A percentile compares a stretch with the other conserved stretches of the same genome.
These are phyloP conservation scores for Phalanger gymnotis DNA, from an alignment of 2,797 vertebrate species.

Conservation along the genomic window DNA sequence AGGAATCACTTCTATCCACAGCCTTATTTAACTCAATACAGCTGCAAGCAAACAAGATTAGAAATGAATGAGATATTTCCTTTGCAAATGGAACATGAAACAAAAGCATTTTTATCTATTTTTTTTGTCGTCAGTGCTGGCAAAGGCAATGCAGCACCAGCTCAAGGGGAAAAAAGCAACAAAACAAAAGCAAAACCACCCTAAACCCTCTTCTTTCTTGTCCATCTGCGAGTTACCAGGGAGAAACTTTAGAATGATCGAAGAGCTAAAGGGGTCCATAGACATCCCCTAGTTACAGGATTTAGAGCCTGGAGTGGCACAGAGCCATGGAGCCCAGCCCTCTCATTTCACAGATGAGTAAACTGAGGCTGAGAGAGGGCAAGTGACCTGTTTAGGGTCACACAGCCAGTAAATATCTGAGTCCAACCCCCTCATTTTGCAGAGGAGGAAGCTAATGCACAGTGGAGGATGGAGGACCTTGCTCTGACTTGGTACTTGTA, in stretches of 20 bases:
- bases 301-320: neutral
- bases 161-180: conserved; percentile 43
- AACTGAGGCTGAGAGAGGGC: neutral
- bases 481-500: neutral
- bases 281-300: neutral
- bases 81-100: conserved; percentile 75
- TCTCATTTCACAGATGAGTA: neutral
- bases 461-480: neutral
- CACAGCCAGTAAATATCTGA: neutral
- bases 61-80: conserved; percentile 70
- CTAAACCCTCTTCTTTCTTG: conserved; percentile 42
- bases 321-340: neutral
- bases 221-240: conserved; percentile 41
- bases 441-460: neutral
- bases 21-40: conserved; percentile 66
- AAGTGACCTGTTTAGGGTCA: neutral
- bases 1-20: neutral
- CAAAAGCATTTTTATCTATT: conserved; percentile 62
- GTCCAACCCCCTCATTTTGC: neutral
- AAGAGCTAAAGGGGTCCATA: conserved; percentile 58
- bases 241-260: conserved; percentile 45
- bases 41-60: conserved; percentile 73
- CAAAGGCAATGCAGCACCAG: conserved; percentile 68
- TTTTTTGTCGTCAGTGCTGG: neutral
- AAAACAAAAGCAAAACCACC: neutral